Conservation (phyloP, 2,888 invertebrate genomes). For the Tenthredo amoena region DNA sequence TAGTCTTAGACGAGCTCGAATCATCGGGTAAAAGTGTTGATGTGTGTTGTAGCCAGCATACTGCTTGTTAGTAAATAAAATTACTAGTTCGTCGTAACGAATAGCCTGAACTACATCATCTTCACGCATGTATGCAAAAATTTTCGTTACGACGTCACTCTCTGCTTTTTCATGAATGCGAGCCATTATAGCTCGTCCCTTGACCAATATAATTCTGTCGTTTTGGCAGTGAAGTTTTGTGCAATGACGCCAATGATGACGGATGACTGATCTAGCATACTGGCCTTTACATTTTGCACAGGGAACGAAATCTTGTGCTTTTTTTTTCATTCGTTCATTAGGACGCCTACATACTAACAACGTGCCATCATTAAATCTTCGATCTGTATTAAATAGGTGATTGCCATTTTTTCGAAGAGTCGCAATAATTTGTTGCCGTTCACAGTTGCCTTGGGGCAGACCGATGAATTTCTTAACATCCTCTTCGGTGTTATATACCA, state of each 20-base stretch:
- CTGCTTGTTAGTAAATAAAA: constrained; percentile 57
- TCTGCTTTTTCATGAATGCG: constrained; percentile 56
- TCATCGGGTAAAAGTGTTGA: constrained; percentile 56
- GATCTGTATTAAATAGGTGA: constrained; percentile 51
- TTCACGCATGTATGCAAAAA: constrained; percentile 58
- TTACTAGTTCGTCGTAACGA: constrained; percentile 57
- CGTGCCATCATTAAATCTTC: constrained; percentile 46
- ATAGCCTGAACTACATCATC: constrained; percentile 56
- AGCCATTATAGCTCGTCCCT: constrained; percentile 54
- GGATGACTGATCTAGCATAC: constrained; percentile 50
- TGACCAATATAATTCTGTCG: constrained; percentile 52
- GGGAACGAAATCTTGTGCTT: constrained; percentile 52
- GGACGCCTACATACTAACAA: constrained; percentile 55
- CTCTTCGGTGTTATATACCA: constrained; percentile 48
- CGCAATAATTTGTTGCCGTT: constrained; percentile 51
- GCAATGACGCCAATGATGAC: constrained; percentile 56
- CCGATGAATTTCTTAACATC: constrained; percentile 55
- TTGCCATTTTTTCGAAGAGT: constrained; percentile 53
- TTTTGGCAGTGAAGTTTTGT: constrained; percentile 36
- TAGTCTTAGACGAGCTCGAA: constrained; percentile 48
- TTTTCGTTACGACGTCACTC: constrained; percentile 43
- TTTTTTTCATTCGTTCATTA: constrained; percentile 45
- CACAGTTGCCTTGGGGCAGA: constrained; percentile 44
- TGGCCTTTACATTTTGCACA: constrained; percentile 56
- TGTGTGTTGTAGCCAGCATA: constrained; percentile 53